phyloP scores from a whole-genome alignment of 2,888 invertebrate genomes.

The Sialis fuliginosa region DNA sequence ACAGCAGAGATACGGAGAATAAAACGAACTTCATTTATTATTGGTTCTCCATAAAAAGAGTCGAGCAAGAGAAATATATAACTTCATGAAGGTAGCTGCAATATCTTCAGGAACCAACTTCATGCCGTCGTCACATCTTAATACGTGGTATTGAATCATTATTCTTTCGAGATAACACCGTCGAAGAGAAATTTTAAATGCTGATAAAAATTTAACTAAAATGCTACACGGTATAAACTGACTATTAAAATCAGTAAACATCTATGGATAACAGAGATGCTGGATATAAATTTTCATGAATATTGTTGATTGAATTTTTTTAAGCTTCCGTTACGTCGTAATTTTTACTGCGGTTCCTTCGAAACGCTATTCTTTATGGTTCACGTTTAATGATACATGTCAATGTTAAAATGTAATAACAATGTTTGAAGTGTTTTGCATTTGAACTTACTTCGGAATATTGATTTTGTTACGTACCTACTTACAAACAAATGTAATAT shows the following conservation, averaged over 20 bases:
- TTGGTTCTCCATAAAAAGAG: conserved; percentile 5
- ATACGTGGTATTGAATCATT: neutral
- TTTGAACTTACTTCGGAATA: no score
- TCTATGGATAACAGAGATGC: neutral
- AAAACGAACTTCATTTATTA: conserved; percentile 2
- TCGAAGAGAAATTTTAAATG: neutral
- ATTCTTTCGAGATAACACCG: neutral
- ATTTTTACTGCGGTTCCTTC: no score
- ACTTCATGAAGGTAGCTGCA: conserved; percentile 13
- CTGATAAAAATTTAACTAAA: neutral
- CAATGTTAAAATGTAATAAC: no score
- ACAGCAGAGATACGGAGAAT: neutral
- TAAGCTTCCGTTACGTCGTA: no score
- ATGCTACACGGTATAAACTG: neutral
- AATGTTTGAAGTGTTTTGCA: no score
- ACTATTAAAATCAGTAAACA: conserved; percentile 1
- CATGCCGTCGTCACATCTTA: neutral
- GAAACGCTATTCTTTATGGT: no score
- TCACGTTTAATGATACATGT: no score
- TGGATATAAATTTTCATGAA: neutral
- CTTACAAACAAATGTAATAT: no score
- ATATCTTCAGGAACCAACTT: conserved; percentile 10
- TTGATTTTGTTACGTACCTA: no score
- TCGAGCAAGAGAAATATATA: conserved; percentile 10
- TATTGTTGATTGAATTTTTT: neutral